Base-by-base conservation (phyloP, 2,888 invertebrate genomes). In the Tetranychus piercei region DNA sequence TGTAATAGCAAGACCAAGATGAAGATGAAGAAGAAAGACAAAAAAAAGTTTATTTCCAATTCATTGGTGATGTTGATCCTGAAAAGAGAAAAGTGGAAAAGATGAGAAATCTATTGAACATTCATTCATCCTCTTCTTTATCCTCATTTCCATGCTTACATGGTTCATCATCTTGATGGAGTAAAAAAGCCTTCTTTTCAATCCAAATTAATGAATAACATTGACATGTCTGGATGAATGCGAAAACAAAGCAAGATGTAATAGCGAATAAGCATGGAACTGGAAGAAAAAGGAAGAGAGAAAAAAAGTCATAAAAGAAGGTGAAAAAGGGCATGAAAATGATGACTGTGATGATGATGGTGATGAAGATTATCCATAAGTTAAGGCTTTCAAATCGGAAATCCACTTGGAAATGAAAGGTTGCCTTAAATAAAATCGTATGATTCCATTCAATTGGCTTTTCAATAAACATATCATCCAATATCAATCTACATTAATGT, bases 401-500 rank as follows among this genome's bases (percentile, higher is more conserved):
- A 55, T 55, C 55, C 15, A 55, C 55, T 55, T 55, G 55, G 55
- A 55, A 15, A 55, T 55, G 9, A 55, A 55, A 34, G 34, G 34
- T 34, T 34, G 34, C 34, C 34, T 34, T 55, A 55, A 15, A 55
- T 15, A 55, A 55, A 55, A 55, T 15, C 9, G 55, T 2, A 15
- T 55, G 55, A 55, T 55, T 55, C 55, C 55, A 55, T 55, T 55
- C 55, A 55, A 55, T 55, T 55, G 55, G 55, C 55, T 55, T 55
- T 15, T 55, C 55, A 55, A 55, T 55, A 15, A 55, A 55, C 55
- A 55, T 55, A 15, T 55, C 55, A 55, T 55, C 55, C 15, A 15
- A 9, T 15, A 55, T 55, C 55, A 55, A 55, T 55, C 55, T 55
- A 15, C 9, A 15, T 15, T 15, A 2, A 55, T 45, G 45, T n/a